Percentiles rank a stretch among this genome's conserved stretches.
phyloP scores from a whole-genome alignment of 2,888 invertebrate genomes.

The Tuberolachnus salignus region DNA sequence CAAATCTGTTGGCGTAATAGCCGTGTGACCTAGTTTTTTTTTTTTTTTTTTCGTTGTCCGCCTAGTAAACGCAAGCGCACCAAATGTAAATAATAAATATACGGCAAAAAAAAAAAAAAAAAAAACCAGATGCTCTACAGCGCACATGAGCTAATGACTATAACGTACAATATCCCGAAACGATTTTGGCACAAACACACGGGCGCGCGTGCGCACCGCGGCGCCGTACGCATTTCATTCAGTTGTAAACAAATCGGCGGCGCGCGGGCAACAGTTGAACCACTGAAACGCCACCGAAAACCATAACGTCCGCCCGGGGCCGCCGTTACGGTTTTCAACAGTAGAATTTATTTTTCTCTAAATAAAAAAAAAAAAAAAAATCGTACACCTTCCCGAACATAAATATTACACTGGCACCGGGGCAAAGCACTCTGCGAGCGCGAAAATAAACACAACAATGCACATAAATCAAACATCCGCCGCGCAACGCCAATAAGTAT shows the following conservation, averaged over 20 bases:
- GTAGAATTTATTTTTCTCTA: too few species aligned
- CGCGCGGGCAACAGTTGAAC: not conserved
- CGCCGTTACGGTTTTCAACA: too few species aligned
- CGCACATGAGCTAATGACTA: not conserved
- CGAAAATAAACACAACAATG: not conserved
- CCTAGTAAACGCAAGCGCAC: not conserved
- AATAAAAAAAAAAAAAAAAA: not conserved
- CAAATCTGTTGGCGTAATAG: constrained; percentile 39
- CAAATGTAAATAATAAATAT: constrained; percentile 40
- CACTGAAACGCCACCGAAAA: not conserved
- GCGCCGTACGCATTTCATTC: not conserved
- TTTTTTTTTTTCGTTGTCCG: not conserved
- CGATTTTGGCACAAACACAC: constrained; percentile 45
- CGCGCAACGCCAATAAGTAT: too few species aligned
- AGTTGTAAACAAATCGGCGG: constrained; percentile 33
- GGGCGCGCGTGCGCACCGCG: too few species aligned
- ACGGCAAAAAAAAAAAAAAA: constrained; percentile 24
- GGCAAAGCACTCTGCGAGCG: too few species aligned
- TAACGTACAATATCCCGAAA: constrained; percentile 5
- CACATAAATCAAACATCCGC: too few species aligned
- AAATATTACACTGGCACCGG: too few species aligned
- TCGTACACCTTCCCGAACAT: too few species aligned
- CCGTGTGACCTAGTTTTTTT: constrained; percentile 32
- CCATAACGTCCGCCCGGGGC: not conserved
- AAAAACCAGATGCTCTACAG: constrained; percentile 28